phyloP scores from a whole-genome alignment of 2,113 vertebrate species.

The Uropsilus gracilis region DNA sequence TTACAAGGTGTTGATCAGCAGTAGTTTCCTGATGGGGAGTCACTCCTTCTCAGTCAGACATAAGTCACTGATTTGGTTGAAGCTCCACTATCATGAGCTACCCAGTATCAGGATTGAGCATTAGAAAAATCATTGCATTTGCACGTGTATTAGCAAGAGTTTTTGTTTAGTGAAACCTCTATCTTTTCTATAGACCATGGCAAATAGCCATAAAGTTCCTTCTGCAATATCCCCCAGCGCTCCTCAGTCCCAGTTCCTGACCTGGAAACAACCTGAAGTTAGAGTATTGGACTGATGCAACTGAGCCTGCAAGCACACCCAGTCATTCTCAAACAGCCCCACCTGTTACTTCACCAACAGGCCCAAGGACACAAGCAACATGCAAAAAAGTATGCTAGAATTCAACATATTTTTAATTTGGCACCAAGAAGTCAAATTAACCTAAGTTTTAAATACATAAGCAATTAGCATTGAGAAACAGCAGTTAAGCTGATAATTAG shows the following conservation, averaged over 20 bases:
- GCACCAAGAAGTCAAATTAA: conserved; percentile 1
- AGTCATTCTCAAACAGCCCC: background rate
- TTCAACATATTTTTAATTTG: conserved; percentile 34
- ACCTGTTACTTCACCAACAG: background rate
- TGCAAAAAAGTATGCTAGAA: background rate
- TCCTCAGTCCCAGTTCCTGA: background rate
- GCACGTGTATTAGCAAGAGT: background rate
- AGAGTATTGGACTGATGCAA: background rate
- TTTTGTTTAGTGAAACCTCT: background rate
- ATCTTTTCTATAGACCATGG: background rate
- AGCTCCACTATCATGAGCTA: background rate
- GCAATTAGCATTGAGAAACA: conserved; percentile 29
- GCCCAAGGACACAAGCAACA: background rate
- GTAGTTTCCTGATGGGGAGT: background rate
- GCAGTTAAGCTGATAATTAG: background rate
- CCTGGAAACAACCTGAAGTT: background rate
- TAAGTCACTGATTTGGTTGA: background rate
- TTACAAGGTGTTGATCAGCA: background rate
- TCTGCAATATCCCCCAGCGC: background rate
- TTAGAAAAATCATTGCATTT: conserved; percentile 9
- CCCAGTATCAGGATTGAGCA: background rate
- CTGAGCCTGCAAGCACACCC: background rate
- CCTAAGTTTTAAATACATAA: background rate
- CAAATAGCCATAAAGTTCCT: background rate
- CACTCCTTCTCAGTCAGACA: background rate